Percentiles rank a stretch among this genome's conserved stretches.
phyloP scores from a whole-genome alignment of 2,888 invertebrate genomes.

The Flabesymbios commensalis region DNA sequence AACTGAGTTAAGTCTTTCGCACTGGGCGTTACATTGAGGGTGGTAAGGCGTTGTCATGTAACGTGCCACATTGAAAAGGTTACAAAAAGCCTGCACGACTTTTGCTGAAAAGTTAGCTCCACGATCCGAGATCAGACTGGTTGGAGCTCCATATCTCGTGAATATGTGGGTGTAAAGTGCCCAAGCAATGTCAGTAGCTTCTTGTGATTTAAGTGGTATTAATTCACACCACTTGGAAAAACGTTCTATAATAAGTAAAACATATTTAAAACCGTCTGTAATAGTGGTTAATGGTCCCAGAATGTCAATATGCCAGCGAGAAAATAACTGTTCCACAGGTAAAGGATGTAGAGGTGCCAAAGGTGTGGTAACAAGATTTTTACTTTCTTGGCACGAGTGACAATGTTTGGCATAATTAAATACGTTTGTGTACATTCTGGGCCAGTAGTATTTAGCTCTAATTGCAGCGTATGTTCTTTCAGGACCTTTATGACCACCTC shows the following conservation, averaged over 20 bases:
- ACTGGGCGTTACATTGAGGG: background rate
- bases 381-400: constrained; percentile 24
- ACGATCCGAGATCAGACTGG: background rate
- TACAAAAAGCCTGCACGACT: background rate
- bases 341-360: constrained; percentile 28
- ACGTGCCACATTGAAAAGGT: too few relatives aligned
- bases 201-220: constrained; percentile 16
- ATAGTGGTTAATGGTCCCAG: constrained; percentile 24
- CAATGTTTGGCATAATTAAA: constrained; percentile 24
- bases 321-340: constrained; percentile 16
- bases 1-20: background rate
- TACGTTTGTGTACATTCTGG: constrained; percentile 30
- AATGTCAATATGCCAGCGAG: constrained; percentile 35
- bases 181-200: background rate
- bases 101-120: background rate
- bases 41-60: constrained; percentile 2
- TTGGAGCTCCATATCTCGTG: constrained; percentile 5
- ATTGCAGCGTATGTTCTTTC: constrained; percentile 31
- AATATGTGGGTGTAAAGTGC: constrained; percentile 1
- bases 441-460: constrained; percentile 33
- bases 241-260: constrained; percentile 29
- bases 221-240: constrained; percentile 33
- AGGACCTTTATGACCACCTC: constrained; percentile 31
- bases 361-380: constrained; percentile 9
- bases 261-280: constrained; percentile 24